phyloP scores from a whole-genome alignment of 2,797 vertebrate genomes.

The Epinephelus malabaricus region DNA sequence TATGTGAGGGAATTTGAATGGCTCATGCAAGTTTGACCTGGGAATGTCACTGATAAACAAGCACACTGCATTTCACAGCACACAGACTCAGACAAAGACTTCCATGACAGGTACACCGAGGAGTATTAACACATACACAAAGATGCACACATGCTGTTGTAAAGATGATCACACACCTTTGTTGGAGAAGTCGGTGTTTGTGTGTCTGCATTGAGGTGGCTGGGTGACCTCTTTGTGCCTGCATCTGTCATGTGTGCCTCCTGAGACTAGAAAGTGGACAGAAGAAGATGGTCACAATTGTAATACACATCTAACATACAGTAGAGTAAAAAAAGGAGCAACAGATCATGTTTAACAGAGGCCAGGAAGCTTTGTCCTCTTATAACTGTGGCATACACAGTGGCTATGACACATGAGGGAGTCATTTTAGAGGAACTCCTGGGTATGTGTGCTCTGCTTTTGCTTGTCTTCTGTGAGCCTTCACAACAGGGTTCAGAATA shows the following conservation, averaged over 20 bases:
- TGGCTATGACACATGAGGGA: not conserved
- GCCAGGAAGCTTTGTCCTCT: not conserved
- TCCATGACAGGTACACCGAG: constrained; percentile 6
- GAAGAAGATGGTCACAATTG: constrained; percentile 20
- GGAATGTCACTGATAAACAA: constrained; percentile 46
- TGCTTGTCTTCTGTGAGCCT: constrained; percentile 15
- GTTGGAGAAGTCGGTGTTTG: constrained; percentile 73
- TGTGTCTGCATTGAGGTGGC: constrained; percentile 49
- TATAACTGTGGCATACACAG: not conserved
- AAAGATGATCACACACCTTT: constrained; percentile 63
- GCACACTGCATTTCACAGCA: constrained; percentile 25
- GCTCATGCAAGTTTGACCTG: constrained; percentile 45
- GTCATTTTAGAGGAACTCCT: not conserved
- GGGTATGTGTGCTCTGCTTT: constrained; percentile 9
- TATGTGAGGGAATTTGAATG: constrained; percentile 63
- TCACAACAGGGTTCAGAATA: constrained; percentile 40
- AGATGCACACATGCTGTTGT: constrained; percentile 32
- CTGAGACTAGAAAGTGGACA: constrained; percentile 67
- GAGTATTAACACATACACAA: constrained; percentile 30
- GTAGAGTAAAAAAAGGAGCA: not conserved
- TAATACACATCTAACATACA: constrained; percentile 5
- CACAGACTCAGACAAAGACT: constrained; percentile 16
- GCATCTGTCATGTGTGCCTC: constrained; percentile 65
- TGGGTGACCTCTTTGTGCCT: constrained; percentile 52
- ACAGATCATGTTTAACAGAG: constrained; percentile 1